Evolutionary conservation across 2,797 vertebrate genomes (phyloP).

Genomic region (Thaleichthys pacificus): DNA sequence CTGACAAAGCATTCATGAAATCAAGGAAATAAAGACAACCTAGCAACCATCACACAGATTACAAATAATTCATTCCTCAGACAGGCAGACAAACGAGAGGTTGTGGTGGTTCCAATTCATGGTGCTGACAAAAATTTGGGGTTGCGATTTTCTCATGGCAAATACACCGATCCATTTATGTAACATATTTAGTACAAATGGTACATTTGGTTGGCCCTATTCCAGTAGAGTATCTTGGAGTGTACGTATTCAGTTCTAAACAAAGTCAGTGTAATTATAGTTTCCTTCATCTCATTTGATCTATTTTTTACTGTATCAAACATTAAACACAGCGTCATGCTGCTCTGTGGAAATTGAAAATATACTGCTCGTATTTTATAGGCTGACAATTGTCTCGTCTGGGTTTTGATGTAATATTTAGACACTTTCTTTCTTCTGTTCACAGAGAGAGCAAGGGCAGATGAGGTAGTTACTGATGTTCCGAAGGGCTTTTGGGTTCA

Average conservation of each 20-base stretch:
- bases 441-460: conserved; percentile 2
- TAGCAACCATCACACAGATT: conserved; percentile 35
- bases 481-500: conserved; percentile 45
- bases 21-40: conserved; percentile 47
- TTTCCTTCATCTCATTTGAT: not conserved
- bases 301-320: not conserved
- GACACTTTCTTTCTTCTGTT: not conserved
- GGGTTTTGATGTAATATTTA: conserved; percentile 9
- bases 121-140: not conserved
- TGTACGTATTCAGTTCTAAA: not conserved
- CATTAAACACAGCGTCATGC: not conserved
- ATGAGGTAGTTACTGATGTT: conserved; percentile 26
- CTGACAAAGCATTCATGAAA: conserved; percentile 47
- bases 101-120: conserved; percentile 25
- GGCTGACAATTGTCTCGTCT: not conserved
- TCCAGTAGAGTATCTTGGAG: conserved; percentile 2
- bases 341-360: not conserved
- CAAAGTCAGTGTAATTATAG: not conserved
- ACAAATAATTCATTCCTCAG: conserved; percentile 31
- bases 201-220: conserved; percentile 13
- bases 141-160: not conserved
- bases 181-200: too few species aligned
- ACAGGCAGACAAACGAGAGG: conserved; percentile 9
- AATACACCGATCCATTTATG: too few species aligned
- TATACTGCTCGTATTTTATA: not conserved